phyloP scores from a whole-genome alignment of 2,888 invertebrate genomes.

The Ligdia adustata region DNA sequence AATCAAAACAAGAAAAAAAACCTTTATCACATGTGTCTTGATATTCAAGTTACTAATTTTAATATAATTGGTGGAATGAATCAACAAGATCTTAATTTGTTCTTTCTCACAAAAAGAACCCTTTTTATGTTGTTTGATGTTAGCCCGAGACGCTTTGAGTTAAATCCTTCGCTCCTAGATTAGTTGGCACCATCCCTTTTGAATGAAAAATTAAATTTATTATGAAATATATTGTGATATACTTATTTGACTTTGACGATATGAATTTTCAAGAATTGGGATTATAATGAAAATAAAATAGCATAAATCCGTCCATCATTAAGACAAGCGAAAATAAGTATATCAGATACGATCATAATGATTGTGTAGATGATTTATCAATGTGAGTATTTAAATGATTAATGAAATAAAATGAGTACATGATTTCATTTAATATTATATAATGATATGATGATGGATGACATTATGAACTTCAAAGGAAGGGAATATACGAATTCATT shows the following conservation, averaged over 20 bases:
- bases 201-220: conserved; percentile 7
- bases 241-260: conserved; percentile 10
- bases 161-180: not conserved
- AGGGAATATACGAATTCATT: too few relatives aligned
- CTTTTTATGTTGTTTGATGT: not conserved
- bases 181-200: conserved; percentile 22
- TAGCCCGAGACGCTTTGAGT: too few relatives aligned
- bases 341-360: too few relatives aligned
- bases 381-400: too few relatives aligned
- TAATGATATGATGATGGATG: too few relatives aligned
- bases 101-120: conserved; percentile 1
- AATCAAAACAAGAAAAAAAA: too few relatives aligned
- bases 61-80: conserved; percentile 3
- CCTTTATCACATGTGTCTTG: too few relatives aligned
- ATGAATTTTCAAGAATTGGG: not conserved
- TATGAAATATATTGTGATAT: not conserved
- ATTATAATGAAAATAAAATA: not conserved
- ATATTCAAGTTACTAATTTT: too few relatives aligned
- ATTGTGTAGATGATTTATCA: too few relatives aligned
- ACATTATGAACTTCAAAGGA: too few relatives aligned
- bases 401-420: not conserved
- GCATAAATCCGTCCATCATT: conserved; percentile 12
- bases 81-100: conserved; percentile 1
- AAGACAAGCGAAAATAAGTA: conserved; percentile 9
- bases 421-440: too few relatives aligned